These are phyloP conservation scores for Malaclemys terrapin DNA, from an alignment of 2,113 vertebrate genomes.

Conservation along the genomic window DNA sequence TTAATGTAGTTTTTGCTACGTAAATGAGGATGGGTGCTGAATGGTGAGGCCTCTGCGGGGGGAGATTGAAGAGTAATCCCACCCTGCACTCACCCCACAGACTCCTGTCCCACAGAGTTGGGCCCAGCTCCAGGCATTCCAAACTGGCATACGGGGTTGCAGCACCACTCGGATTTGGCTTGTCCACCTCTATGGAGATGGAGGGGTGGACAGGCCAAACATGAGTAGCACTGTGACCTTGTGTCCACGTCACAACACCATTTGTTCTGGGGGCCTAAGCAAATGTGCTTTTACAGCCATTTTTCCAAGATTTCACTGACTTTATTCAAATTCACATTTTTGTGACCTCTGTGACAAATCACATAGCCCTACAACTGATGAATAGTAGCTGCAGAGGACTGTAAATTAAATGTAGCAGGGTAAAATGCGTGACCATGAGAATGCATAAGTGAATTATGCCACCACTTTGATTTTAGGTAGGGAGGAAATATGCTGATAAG, in stretches of 20 bases:
- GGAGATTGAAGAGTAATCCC: background rate
- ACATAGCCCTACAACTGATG: background rate
- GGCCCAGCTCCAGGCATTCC: background rate
- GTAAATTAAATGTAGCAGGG: background rate
- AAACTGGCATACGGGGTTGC: background rate
- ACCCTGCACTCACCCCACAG: background rate
- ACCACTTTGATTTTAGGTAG: background rate
- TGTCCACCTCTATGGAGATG: background rate
- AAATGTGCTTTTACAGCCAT: background rate
- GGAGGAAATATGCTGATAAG: background rate
- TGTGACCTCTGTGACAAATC: background rate
- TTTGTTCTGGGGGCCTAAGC: background rate
- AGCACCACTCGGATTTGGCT: background rate
- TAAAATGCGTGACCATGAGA: background rate
- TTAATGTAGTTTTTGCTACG: background rate
- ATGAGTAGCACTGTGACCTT: background rate
- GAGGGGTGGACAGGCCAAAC: background rate
- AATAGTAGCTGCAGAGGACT: background rate
- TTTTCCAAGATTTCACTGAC: background rate
- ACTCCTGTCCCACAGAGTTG: background rate
- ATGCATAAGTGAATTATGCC: background rate
- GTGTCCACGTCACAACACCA: background rate
- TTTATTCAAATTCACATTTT: background rate
- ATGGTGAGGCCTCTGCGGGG: background rate
- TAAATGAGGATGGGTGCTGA: background rate